Base-by-base conservation (phyloP, 1,140 invertebrate species). In the Chionoecetes opilio region DNA sequence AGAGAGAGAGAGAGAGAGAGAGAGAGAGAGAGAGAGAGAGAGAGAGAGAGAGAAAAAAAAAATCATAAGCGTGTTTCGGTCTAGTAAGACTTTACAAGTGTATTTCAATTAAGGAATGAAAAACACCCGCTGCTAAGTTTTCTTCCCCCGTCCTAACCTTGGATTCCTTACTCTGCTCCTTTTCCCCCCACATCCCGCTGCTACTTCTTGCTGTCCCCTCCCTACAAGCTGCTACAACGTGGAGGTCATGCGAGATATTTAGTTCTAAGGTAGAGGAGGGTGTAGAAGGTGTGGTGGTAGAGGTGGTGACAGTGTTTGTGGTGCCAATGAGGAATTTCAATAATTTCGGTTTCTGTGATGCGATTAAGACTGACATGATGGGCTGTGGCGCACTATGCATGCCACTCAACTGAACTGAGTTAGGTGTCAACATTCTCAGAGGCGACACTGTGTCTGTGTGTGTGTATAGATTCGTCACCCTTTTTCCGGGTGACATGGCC, bases 1-100 rank as follows among this genome's bases (percentile, higher is more conserved):
- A 37, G 34, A 38, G 85, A 87, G 85, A 87, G 32, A 87, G 85
- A 87, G 85, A 87, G 32, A 87, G 85, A 87, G 85, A 87, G 85
- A 87, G 85, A 87, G 85, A 87, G 37, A 38, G 37, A 38, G 37
- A 38, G 37, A 37, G 85, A 87, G 85, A 38, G 37, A 35, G 85
- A 86, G 35, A 35, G 31, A 41, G 38, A 41, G 38, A 41, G 38
- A 41, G 38, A 41, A 14, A 41, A 14, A 41, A 14, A 53, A 14
- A 0, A 53, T 53, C 46, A 53, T 53, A 53, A 53, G 46, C 11
- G 11, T 53, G 46, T 53, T 17, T 53, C 11, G 9, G 21, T 53
- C 46, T 53, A 53, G 11, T 53, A 17, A 53, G 21, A 17, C 21
- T 53, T 53, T 53, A 53, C 46, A 17, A 17, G 46, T 35, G 34